Percentiles rank a stretch among this genome's conserved stretches.
phyloP scores from a whole-genome alignment of 1,140 invertebrate species.

The Rhagoletis pomonella region DNA sequence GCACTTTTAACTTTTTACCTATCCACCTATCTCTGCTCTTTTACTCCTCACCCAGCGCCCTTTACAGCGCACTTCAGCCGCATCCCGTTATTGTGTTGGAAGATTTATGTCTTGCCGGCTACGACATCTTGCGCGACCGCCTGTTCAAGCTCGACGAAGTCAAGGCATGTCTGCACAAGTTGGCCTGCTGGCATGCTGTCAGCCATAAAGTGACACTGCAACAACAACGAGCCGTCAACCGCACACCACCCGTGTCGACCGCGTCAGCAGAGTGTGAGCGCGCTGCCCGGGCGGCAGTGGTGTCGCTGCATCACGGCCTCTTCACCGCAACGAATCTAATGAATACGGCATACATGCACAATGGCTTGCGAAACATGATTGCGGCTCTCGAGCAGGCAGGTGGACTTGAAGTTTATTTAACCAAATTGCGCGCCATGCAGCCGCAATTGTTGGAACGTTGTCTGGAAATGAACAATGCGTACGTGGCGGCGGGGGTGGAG shows the following conservation, averaged over 20 bases:
- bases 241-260: background rate
- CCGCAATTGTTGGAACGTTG: background rate
- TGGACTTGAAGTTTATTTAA: background rate
- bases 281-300: background rate
- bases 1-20: background rate
- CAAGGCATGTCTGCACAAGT: slow-evolving; percentile 54
- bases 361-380: background rate
- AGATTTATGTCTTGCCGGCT: slow-evolving; percentile 61
- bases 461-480: slow-evolving; percentile 2
- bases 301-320: background rate
- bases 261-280: background rate
- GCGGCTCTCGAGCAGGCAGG: background rate
- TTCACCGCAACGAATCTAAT: slow-evolving; percentile 42
- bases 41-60: background rate
- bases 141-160: slow-evolving; percentile 55
- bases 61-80: slow-evolving; percentile 50
- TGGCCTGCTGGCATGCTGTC: slow-evolving; percentile 67
- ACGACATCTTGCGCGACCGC: slow-evolving; percentile 58
- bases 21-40: background rate
- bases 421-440: background rate
- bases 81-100: slow-evolving; percentile 62
- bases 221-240: background rate
- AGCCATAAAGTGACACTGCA: slow-evolving; percentile 60
- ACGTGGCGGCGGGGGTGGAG: background rate
- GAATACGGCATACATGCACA: background rate